Evolutionary conservation across 2,797 vertebrate species (phyloP).

Genomic region (Antennarius maculatus): DNA sequence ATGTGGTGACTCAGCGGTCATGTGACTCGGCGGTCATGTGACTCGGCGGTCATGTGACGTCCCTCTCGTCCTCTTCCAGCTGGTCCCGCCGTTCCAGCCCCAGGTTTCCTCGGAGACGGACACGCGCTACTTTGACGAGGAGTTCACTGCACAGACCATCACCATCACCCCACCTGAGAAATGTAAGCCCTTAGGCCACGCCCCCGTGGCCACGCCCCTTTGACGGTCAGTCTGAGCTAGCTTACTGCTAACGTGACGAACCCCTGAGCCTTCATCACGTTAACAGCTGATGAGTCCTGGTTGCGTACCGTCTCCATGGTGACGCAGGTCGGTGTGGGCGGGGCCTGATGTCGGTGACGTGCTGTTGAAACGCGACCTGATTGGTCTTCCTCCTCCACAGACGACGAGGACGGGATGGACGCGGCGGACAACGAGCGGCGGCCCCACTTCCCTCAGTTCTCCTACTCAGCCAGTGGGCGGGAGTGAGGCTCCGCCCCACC

Average conservation of each 20-base stretch:
- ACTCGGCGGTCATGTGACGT: not conserved
- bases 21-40: too few species aligned
- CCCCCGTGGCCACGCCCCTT: not conserved
- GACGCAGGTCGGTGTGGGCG: too few species aligned
- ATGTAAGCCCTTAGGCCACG: constrained; percentile 58
- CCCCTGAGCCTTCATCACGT: too few species aligned
- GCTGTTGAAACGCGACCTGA: not conserved
- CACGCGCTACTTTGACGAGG: constrained; percentile 97
- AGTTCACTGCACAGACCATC: constrained; percentile 99
- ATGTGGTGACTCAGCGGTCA: too few species aligned
- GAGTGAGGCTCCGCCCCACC: constrained; percentile 66
- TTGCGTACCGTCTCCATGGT: too few species aligned
- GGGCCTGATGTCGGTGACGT: too few species aligned
- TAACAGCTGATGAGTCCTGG: too few species aligned
- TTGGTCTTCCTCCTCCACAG: constrained; percentile 44
- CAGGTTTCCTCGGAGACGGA: constrained; percentile 96
- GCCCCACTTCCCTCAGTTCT: constrained; percentile 87
- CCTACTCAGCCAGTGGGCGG: constrained; percentile 81
- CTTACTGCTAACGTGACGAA: too few species aligned
- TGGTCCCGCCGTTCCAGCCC: constrained; percentile 93
- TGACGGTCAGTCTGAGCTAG: too few species aligned
- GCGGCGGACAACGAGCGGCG: constrained; percentile 82
- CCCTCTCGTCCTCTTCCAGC: constrained; percentile 72
- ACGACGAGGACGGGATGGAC: constrained; percentile 84
- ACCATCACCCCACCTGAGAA: constrained; percentile 95